Conservation (phyloP, 2,113 vertebrate genomes). For the Patagioenas fasciata region DNA sequence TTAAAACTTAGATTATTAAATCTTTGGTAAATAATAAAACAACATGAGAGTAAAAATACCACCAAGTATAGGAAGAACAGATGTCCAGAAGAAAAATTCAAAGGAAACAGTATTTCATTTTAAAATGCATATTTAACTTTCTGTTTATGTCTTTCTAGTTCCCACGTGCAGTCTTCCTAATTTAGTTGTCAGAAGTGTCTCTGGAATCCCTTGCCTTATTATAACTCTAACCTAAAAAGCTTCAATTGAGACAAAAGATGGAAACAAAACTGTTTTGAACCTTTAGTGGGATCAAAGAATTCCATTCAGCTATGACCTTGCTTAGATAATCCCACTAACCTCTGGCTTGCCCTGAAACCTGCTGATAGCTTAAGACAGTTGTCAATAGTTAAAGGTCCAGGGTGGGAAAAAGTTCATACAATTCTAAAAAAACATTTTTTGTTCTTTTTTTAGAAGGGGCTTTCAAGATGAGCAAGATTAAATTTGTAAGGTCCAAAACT, state of each 20-base stretch:
- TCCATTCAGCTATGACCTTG: neutral
- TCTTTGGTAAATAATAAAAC: neutral
- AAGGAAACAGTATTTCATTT: neutral
- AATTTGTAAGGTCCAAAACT: neutral
- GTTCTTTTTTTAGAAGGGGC: neutral
- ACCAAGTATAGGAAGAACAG: fast-evolving
- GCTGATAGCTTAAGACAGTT: neutral
- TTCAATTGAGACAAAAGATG: neutral
- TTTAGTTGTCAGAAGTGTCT: neutral
- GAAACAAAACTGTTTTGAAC: neutral
- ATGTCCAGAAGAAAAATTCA: neutral
- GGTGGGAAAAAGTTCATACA: neutral
- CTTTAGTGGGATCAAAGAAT: neutral
- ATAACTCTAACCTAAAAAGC: neutral
- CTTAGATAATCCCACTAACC: neutral
- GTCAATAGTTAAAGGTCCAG: neutral
- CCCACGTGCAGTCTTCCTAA: neutral
- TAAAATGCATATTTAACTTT: neutral
- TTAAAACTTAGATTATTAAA: neutral
- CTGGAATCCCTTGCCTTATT: neutral
- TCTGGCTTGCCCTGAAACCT: neutral
- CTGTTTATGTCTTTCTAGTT: neutral
- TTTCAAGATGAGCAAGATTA: neutral
- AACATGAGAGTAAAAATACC: neutral
- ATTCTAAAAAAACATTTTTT: neutral